Percentiles rank a stretch among this genome's conserved stretches.
Evolutionary conservation across 2,113 vertebrate species (phyloP).

Genomic region (Parus major): DNA sequence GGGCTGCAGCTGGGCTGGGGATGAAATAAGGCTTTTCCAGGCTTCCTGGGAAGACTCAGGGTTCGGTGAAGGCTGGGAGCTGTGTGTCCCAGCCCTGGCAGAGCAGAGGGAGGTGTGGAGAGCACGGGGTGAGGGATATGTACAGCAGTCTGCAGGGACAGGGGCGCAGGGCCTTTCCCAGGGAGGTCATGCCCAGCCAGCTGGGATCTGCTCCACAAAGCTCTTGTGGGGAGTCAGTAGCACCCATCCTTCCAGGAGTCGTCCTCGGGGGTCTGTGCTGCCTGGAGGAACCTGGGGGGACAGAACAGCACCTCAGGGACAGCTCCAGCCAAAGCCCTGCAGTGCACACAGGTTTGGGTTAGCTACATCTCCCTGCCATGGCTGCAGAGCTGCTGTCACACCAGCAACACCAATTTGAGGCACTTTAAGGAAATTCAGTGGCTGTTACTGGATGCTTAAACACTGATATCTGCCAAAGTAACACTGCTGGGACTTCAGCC

Average conservation of each 20-base stretch:
- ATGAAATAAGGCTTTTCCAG: conserved; percentile 5
- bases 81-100: neutral
- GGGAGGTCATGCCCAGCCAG: conserved; percentile 63
- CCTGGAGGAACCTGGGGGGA: conserved; percentile 77
- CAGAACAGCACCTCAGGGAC: neutral
- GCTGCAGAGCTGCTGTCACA: neutral
- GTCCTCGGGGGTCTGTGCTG: conserved; percentile 72
- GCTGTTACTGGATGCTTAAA: neutral
- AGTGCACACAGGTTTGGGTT: neutral
- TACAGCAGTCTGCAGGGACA: neutral
- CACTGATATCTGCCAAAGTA: neutral
- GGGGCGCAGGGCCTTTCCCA: neutral
- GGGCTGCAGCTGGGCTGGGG: neutral
- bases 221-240: conserved; percentile 73
- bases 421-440: neutral
- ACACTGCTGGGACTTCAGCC: neutral
- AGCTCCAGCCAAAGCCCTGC: accelerated
- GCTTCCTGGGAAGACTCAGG: neutral
- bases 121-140: neutral
- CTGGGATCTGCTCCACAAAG: conserved; percentile 50
- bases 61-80: neutral
- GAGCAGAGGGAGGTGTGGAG: neutral
- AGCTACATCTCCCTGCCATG: neutral
- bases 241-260: conserved; percentile 94
- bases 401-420: neutral